Evolutionary conservation across 1,140 invertebrate genomes (phyloP).

Genomic region (Meloidogyne hapla): DNA sequence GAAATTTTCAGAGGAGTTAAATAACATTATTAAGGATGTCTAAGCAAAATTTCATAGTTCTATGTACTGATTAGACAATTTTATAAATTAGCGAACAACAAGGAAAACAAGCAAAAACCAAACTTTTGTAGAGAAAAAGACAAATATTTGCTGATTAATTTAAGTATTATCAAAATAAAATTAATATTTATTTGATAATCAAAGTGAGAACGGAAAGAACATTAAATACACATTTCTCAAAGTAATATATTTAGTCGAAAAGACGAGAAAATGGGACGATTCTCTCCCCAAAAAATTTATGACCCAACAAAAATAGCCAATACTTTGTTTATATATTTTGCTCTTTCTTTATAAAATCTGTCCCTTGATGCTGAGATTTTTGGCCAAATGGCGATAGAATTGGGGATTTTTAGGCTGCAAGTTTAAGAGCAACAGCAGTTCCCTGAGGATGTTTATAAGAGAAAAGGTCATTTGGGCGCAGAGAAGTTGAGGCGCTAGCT

Average conservation of each 20-base stretch:
- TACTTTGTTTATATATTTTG: neutral
- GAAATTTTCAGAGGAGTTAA: neutral
- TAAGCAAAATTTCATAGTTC: neutral
- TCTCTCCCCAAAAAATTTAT: neutral
- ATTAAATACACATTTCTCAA: neutral
- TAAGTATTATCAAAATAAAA: neutral
- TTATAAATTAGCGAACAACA: too few relatives aligned
- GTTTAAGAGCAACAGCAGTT: too few relatives aligned
- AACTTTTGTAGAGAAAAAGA: too few relatives aligned
- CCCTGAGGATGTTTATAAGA: too few relatives aligned
- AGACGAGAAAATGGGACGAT: neutral
- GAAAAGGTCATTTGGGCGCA: too few relatives aligned
- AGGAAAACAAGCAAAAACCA: too few relatives aligned
- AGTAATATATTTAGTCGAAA: neutral
- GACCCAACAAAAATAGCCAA: neutral
- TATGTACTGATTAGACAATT: neutral
- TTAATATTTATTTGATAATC: neutral
- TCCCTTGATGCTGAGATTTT: constrained; percentile 27
- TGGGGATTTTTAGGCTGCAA: too few relatives aligned
- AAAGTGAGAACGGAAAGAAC: neutral
- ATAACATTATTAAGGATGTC: neutral
- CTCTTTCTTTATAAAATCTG: neutral
- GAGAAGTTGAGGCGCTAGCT: too few relatives aligned
- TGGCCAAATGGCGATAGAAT: too few relatives aligned
- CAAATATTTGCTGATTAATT: too few relatives aligned